phyloP scores from a whole-genome alignment of 2,113 vertebrate species.

The Nerophis lumbriciformis region DNA sequence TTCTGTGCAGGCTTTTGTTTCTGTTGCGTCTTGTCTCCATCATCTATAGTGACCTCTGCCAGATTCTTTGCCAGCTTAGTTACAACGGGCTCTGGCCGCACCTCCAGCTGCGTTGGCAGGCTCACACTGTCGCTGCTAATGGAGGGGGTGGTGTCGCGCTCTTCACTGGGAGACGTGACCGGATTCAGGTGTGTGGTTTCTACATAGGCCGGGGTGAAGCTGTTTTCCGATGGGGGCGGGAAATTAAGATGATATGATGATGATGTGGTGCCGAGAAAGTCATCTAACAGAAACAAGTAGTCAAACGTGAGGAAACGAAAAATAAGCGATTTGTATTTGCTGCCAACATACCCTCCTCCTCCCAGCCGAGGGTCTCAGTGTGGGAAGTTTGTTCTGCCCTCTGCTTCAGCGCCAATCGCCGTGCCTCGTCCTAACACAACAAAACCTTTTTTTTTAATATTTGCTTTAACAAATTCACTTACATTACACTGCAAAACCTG shows the following conservation, averaged over 20 bases:
- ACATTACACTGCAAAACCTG: too few species aligned
- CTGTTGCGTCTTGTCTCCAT: conserved; percentile 24
- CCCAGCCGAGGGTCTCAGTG: conserved; percentile 85
- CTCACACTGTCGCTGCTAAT: conserved; percentile 90
- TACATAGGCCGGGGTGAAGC: conserved; percentile 6
- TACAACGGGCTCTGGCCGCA: conserved; percentile 27
- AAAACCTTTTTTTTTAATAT: background rate
- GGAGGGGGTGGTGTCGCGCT: conserved; percentile 76
- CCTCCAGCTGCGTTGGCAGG: conserved; percentile 84
- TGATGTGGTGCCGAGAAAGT: conserved; percentile 75
- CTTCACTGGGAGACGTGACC: conserved; percentile 35
- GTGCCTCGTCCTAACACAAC: conserved; percentile 81
- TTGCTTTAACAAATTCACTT: too few species aligned
- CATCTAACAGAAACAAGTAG: conserved; percentile 67
- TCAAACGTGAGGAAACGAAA: background rate
- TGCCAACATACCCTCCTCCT: conserved; percentile 77
- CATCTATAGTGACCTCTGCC: conserved; percentile 55
- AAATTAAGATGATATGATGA: conserved; percentile 59
- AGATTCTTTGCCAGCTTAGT: conserved; percentile 46
- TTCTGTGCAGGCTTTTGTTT: conserved; percentile 21
- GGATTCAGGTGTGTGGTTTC: conserved; percentile 34
- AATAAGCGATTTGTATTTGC: background rate
- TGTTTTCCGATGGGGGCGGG: conserved; percentile 62
- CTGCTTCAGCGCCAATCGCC: conserved; percentile 90
- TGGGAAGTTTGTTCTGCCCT: conserved; percentile 84